These are phyloP conservation scores for Bombyx mori DNA, from an alignment of 1,140 invertebrate genomes.

Conservation along the genomic window DNA sequence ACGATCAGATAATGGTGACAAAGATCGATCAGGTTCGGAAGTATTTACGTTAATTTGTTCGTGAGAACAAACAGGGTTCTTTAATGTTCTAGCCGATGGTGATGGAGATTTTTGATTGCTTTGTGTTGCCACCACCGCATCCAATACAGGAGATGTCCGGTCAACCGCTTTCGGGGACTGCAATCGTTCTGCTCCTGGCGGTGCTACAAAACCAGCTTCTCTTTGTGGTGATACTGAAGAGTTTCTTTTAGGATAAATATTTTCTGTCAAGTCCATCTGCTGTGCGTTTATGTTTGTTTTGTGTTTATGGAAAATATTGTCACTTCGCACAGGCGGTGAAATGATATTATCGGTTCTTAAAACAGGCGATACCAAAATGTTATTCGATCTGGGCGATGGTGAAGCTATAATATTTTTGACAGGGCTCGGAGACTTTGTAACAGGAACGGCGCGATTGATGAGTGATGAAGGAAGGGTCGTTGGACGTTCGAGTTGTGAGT, in stretches of 20 bases:
- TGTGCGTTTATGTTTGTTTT: conserved; percentile 17
- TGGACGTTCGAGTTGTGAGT: conserved; percentile 51
- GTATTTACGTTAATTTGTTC: conserved; percentile 16
- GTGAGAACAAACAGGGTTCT: conserved; percentile 29
- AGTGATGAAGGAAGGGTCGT: conserved; percentile 48
- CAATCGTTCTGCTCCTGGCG: conserved; percentile 19
- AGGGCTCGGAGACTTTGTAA: conserved; percentile 59
- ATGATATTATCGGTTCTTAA: conserved; percentile 19
- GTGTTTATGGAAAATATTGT: conserved; percentile 31
- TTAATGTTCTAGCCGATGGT: conserved; percentile 42
- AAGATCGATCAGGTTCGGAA: conserved; percentile 12
- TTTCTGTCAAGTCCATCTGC: conserved; percentile 24
- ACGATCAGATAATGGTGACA: conserved; percentile 20
- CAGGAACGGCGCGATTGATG: conserved; percentile 45
- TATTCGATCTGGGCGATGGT: conserved; percentile 48
- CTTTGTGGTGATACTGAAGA: conserved; percentile 29
- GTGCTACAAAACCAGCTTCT: conserved; percentile 19
- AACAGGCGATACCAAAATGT: conserved; percentile 29
- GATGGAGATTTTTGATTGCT: conserved; percentile 32
- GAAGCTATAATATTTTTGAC: conserved; percentile 49
- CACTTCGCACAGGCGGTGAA: conserved; percentile 32
- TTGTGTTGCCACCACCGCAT: conserved; percentile 15
- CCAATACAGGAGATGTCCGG: conserved; percentile 11
- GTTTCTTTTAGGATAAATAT: conserved; percentile 24
- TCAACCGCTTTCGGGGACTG: conserved; percentile 25